These are phyloP conservation scores for Deroplatys truncata DNA, from an alignment of 2,888 invertebrate genomes.

Conservation along the genomic window DNA sequence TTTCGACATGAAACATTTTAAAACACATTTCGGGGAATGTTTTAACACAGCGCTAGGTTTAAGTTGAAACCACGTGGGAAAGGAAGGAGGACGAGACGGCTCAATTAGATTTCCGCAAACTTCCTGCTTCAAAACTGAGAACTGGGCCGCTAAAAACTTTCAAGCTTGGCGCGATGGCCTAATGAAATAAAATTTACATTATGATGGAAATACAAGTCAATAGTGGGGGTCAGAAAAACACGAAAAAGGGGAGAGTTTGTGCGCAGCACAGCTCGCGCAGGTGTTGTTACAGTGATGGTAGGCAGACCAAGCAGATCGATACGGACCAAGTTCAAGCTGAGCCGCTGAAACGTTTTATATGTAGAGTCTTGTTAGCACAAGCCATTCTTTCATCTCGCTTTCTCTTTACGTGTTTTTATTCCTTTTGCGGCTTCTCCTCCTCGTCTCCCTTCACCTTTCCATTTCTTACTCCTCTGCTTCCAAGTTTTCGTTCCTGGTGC, in stretches of 20 bases:
- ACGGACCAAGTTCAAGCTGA: conserved; percentile 16
- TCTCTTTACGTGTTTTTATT: background rate
- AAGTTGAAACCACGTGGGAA: background rate
- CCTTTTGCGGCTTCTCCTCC: background rate
- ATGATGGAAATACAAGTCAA: background rate
- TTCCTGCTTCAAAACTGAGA: background rate
- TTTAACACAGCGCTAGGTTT: background rate
- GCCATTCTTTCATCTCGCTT: background rate
- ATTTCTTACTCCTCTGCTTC: background rate
- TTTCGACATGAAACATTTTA: too few species aligned
- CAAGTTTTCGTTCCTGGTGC: background rate
- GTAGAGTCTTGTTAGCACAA: conserved; percentile 19
- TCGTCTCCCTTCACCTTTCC: too few species aligned
- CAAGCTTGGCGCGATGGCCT: background rate
- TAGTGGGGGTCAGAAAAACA: background rate
- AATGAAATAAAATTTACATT: background rate
- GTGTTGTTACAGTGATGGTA: background rate
- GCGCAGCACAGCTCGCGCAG: background rate
- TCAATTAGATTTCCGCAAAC: background rate
- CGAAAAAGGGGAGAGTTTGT: background rate
- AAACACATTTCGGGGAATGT: too few species aligned
- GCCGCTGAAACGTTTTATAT: conserved; percentile 26
- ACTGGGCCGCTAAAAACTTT: background rate
- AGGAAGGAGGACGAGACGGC: background rate
- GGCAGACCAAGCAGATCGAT: background rate